Evolutionary conservation across 2,888 invertebrate species (phyloP), one percentile per base, ranked within the genome.

Genomic region (Nomada flava): DNA sequence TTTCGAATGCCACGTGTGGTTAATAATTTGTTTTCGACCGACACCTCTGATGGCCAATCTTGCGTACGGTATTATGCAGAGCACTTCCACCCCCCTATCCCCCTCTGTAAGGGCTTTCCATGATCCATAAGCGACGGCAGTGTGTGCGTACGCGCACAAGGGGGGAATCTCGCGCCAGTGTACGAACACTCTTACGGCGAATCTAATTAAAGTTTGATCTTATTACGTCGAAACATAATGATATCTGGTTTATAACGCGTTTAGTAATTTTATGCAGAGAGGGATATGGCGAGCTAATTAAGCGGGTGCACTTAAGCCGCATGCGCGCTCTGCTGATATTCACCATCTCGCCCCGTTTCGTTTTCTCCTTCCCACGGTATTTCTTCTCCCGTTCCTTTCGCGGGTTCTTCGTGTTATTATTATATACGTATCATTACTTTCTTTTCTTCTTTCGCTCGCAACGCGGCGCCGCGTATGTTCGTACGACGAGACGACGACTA

Each of bases 11-110:
- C 77, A 63, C 73, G 82, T 80, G 85, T 85, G 87, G 82, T 88
- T 85, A 85, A 86, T 80, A 83, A 86, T 86, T 36, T 83, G 83
- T 86, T 86, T 83, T 77, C 77, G 71, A 71, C 65, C 71, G 77
- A 59, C 69, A 74, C 64, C 67, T 42, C 53, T 63, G 68, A 79
- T 79, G 75, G 76, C 69, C 76, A 70, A 79, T 78, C 74, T 68
- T 67, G 74, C 71, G 55, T 53, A 50, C 65, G 71, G 50, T 63
- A 77, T 67, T 77, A 77, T 47, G 20, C 42, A n/a, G 62, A 59
- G 13, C 26, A 26, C 26, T 26, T 1, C 11, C 4, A 18, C 53
- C 63, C 42, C 15, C 18, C 68, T 23, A 26, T 26, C 11, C n/a
- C 18, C 10, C 5, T 29, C 18, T 13, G 47, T 26, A 42, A 50